A percentile compares a stretch with the other conserved stretches of the same genome.
Evolutionary conservation across 1,140 invertebrate genomes (phyloP).

Genomic region (Drosophila pachea): DNA sequence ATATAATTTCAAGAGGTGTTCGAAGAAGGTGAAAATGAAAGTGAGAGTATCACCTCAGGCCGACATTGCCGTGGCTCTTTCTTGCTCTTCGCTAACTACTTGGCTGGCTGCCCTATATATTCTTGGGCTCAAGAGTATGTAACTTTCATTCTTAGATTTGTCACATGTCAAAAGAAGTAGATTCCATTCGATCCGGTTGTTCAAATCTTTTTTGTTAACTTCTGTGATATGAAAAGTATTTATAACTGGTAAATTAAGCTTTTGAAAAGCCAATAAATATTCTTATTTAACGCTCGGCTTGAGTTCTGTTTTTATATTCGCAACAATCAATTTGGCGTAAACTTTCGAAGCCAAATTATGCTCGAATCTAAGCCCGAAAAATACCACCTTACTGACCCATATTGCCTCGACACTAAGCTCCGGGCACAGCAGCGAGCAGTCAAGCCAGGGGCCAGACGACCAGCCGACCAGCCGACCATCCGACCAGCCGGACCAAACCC

Average conservation of each 20-base stretch:
- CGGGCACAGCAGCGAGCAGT: conserved; percentile 39
- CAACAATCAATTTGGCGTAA: conserved; percentile 67
- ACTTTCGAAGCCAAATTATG: conserved; percentile 58
- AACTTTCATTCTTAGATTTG: no score
- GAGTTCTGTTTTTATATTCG: conserved; percentile 56
- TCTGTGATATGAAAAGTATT: conserved; percentile 8
- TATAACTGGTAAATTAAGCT: conserved; percentile 4
- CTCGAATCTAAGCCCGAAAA: conserved; percentile 33
- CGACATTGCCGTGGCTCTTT: background rate
- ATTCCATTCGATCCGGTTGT: no score
- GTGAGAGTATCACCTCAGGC: conserved; percentile 11
- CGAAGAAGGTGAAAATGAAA: conserved; percentile 36
- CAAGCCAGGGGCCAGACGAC: conserved; percentile 24
- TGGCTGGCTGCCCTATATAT: background rate
- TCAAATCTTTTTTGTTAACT: no score
- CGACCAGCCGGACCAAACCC: conserved; percentile 12
- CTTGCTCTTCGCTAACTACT: background rate
- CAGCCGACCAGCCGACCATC: no score
- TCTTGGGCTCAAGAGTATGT: background rate
- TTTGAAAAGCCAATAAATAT: conserved; percentile 29
- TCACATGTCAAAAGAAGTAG: no score
- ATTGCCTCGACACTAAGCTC: conserved; percentile 45
- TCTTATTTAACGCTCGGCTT: conserved; percentile 57
- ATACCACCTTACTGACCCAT: conserved; percentile 75
- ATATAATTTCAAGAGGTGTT: conserved; percentile 26